phyloP scores from a whole-genome alignment of 2,888 invertebrate species.

The Serripes groenlandicus region DNA sequence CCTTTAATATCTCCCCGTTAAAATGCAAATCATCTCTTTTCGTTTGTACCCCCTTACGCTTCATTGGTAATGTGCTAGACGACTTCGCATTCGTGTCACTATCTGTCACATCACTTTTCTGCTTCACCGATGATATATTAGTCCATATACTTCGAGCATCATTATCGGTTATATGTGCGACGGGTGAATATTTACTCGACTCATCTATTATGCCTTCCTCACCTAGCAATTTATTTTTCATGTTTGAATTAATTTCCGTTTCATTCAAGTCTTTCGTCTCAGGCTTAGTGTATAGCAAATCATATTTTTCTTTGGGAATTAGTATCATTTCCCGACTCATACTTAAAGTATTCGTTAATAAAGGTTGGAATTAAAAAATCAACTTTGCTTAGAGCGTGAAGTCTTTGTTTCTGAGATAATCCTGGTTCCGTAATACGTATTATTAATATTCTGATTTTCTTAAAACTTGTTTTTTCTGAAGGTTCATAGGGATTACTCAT shows the following conservation, averaged over 20 bases:
- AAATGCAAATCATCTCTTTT: background rate
- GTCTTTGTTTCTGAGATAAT: background rate
- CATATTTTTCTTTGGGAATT: constrained; percentile 6
- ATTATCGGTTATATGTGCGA: too few species aligned
- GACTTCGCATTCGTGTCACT: too few species aligned
- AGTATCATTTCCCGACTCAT: constrained; percentile 7
- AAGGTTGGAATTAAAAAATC: background rate
- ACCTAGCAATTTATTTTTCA: background rate
- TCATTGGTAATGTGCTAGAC: too few species aligned
- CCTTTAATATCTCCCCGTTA: background rate
- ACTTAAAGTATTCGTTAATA: constrained; percentile 1
- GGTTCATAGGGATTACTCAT: background rate
- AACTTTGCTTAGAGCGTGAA: background rate
- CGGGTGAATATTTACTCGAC: background rate
- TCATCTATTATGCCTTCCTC: background rate
- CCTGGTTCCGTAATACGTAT: background rate
- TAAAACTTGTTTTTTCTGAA: background rate
- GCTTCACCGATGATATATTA: background rate
- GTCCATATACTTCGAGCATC: too few species aligned
- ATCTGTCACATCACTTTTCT: too few species aligned
- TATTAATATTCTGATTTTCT: background rate
- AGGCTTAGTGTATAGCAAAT: background rate
- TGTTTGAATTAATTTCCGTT: background rate
- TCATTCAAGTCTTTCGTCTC: background rate
- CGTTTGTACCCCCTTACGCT: background rate